Percentiles rank a stretch among this genome's conserved stretches.
Conservation (phyloP, 2,888 invertebrate genomes). For the Lasiommata megera region DNA sequence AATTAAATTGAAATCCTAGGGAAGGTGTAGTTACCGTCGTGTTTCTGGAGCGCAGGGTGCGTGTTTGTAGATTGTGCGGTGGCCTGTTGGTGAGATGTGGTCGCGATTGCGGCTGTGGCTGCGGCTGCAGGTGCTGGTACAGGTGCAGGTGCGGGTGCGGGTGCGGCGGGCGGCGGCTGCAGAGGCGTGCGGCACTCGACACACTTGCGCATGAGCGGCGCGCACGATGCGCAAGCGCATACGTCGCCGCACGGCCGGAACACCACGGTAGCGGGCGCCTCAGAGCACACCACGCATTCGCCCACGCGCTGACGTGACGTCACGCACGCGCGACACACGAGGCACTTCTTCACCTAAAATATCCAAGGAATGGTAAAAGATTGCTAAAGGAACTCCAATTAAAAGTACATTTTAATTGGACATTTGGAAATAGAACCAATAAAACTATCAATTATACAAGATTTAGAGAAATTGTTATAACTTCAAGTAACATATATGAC, state of each 20-base stretch:
- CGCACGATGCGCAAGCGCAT: constrained; percentile 92
- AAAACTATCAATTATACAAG: too few species aligned
- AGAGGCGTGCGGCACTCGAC: constrained; percentile 96
- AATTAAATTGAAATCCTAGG: too few species aligned
- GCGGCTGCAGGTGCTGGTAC: constrained; percentile 28
- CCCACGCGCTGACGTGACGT: constrained; percentile 91
- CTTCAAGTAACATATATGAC: too few species aligned
- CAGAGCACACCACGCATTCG: constrained; percentile 98
- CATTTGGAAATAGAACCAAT: too few species aligned
- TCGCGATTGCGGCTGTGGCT: constrained; percentile 19
- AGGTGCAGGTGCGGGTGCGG: constrained; percentile 61
- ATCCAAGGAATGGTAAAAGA: too few species aligned
- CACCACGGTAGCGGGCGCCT: constrained; percentile 94
- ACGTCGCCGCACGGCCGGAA: constrained; percentile 98
- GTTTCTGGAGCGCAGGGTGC: constrained; percentile 22
- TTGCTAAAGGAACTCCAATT: too few species aligned
- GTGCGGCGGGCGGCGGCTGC: constrained; percentile 35
- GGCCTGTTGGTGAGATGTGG: constrained; percentile 25
- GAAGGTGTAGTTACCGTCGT: constrained; percentile 1
- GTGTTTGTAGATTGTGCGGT: constrained; percentile 29
- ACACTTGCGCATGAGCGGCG: constrained; percentile 98
- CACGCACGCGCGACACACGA: constrained; percentile 94
- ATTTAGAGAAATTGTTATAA: too few species aligned
- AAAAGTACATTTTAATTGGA: too few species aligned
- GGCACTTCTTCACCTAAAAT: constrained; percentile 92